phyloP scores from a whole-genome alignment of 92 coral and sea anemone genomes.

The Porites evermanni region DNA sequence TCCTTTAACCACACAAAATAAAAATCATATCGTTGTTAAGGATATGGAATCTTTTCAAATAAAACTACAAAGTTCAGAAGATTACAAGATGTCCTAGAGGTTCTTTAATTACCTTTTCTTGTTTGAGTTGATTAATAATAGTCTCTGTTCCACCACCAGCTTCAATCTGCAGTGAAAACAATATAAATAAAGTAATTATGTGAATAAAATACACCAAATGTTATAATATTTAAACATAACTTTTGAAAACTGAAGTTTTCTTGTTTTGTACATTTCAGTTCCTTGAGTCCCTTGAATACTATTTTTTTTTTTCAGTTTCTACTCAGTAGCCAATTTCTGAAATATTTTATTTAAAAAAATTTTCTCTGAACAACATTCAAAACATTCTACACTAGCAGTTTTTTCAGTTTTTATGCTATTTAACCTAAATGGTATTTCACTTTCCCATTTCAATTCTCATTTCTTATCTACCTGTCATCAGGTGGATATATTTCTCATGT shows the following conservation, averaged over 20 bases:
- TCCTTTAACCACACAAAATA: too few species aligned
- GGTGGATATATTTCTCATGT: too few species aligned
- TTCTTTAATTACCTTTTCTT: conserved; percentile 78
- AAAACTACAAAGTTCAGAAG: too few species aligned
- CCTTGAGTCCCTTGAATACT: background rate
- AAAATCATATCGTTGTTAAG: too few species aligned
- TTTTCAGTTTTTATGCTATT: background rate
- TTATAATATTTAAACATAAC: background rate
- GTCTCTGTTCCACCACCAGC: conserved; percentile 98
- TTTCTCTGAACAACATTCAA: too few species aligned
- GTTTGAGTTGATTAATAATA: conserved; percentile 86
- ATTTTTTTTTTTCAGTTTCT: background rate
- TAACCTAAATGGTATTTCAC: background rate
- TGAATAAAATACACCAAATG: too few species aligned
- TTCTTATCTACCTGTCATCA: background rate
- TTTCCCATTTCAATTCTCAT: background rate
- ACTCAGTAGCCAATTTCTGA: background rate
- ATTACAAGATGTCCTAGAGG: too few species aligned
- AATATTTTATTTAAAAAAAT: too few species aligned
- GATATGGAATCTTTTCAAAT: too few species aligned
- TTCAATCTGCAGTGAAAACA: conserved; percentile 72
- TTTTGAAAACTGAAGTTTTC: background rate
- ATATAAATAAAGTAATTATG: background rate
- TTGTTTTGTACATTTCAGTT: background rate
- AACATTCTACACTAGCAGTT: too few species aligned